Evolutionary conservation across 2,797 vertebrate genomes (phyloP).

Genomic region (Pteropus rufus): DNA sequence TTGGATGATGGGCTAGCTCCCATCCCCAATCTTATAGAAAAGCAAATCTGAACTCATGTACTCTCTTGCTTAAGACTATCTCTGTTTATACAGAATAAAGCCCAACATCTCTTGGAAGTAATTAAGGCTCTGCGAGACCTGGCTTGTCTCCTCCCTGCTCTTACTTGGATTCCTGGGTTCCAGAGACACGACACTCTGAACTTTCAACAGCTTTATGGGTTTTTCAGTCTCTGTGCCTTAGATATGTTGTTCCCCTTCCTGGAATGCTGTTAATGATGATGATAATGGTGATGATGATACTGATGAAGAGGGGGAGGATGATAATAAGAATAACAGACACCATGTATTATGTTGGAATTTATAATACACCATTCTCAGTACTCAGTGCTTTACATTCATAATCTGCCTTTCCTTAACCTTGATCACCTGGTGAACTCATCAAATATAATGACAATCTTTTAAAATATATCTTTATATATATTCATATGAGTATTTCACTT

Average conservation of each 20-base stretch:
- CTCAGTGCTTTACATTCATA: neutral
- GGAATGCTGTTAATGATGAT: neutral
- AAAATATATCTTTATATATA: neutral
- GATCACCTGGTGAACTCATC: neutral
- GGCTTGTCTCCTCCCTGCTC: neutral
- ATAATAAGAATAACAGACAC: neutral
- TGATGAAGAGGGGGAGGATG: neutral
- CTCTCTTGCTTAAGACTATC: neutral
- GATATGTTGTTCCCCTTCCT: neutral
- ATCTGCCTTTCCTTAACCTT: neutral
- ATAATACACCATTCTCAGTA: neutral
- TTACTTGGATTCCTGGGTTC: neutral
- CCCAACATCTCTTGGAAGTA: neutral
- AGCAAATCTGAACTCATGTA: neutral
- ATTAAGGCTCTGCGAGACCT: neutral
- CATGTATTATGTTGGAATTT: neutral
- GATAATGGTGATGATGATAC: neutral
- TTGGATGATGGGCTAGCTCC: neutral
- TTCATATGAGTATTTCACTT: neutral
- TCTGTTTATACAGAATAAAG: neutral
- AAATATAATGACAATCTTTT: neutral
- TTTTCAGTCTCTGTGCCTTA: neutral
- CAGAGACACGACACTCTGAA: neutral
- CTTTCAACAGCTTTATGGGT: neutral
- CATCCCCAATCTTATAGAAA: neutral